A percentile compares a stretch with the other conserved stretches of the same genome.
Conservation (phyloP, 2,113 vertebrate genomes). For the Lepus americanus region DNA sequence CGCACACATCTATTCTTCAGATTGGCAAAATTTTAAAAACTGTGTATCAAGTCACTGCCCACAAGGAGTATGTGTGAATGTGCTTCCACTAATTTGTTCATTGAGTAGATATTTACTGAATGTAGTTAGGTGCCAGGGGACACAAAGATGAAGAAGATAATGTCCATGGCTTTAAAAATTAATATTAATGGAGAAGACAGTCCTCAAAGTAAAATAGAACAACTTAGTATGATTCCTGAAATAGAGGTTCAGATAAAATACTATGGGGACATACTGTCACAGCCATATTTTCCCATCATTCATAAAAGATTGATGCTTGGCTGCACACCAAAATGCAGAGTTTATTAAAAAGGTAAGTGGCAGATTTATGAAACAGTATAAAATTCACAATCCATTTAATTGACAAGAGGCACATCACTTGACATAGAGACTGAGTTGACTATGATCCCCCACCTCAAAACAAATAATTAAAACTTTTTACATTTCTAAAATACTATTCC, state of each 20-base stretch:
- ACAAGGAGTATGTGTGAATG: background rate
- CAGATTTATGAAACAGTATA: conserved; percentile 43
- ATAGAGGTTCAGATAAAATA: background rate
- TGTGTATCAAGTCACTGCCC: background rate
- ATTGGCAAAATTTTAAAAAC: conserved; percentile 8
- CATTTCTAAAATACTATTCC: background rate
- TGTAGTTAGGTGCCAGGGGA: background rate
- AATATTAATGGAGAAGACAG: background rate
- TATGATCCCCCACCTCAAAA: background rate
- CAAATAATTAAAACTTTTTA: conserved; percentile 21
- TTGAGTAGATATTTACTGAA: conserved; percentile 22
- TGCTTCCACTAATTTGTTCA: background rate
- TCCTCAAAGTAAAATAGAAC: background rate
- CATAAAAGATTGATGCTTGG: conserved; percentile 7
- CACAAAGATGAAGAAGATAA: conserved; percentile 21
- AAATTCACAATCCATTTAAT: conserved; percentile 4
- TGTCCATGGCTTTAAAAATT: background rate
- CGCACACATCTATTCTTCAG: background rate
- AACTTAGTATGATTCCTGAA: background rate
- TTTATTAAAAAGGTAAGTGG: conserved; percentile 21
- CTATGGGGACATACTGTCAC: background rate
- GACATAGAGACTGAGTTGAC: conserved; percentile 27
- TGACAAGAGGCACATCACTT: conserved; percentile 1
- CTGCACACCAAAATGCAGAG: background rate
- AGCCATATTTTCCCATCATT: conserved; percentile 16